A percentile compares a stretch with the other conserved stretches of the same genome.
These are phyloP conservation scores for Zaprionus tsacasi DNA, from an alignment of 1,140 invertebrate genomes.

Conservation along the genomic window DNA sequence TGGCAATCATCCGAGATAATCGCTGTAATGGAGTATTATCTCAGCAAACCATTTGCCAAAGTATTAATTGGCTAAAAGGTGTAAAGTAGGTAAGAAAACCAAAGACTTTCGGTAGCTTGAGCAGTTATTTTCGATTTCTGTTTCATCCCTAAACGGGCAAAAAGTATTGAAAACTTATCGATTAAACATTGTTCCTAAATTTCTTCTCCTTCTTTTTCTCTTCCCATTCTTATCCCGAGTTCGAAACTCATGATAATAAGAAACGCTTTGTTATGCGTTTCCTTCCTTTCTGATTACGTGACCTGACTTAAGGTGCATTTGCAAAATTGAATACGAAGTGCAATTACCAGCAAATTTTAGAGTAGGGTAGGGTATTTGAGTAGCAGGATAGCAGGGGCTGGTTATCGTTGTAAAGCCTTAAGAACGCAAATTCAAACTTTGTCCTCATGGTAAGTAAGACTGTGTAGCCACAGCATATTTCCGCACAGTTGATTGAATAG, in stretches of 20 bases:
- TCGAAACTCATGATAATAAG: constrained; percentile 63
- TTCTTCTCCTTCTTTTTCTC: not conserved
- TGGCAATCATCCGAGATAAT: not conserved
- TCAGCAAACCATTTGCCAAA: not conserved
- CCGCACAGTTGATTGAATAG: constrained; percentile 58
- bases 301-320: constrained; percentile 70
- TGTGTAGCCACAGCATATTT: too few relatives aligned
- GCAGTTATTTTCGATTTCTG: not conserved
- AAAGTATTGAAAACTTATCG: constrained; percentile 56
- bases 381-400: not conserved
- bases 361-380: not conserved
- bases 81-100: not conserved
- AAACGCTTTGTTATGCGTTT: constrained; percentile 77
- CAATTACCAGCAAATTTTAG: constrained; percentile 58
- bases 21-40: not conserved
- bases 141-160: not conserved
- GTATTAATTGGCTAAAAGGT: not conserved
- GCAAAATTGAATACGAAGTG: constrained; percentile 75
- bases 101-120: not conserved
- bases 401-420: constrained; percentile 37
- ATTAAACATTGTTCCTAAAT: constrained; percentile 58
- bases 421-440: constrained; percentile 77
- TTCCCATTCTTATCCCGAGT: not conserved
- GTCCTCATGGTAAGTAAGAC: constrained; percentile 25
- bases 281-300: constrained; percentile 69